phyloP scores from a whole-genome alignment of 2,888 invertebrate species.

The Listrodromus nycthemerus region DNA sequence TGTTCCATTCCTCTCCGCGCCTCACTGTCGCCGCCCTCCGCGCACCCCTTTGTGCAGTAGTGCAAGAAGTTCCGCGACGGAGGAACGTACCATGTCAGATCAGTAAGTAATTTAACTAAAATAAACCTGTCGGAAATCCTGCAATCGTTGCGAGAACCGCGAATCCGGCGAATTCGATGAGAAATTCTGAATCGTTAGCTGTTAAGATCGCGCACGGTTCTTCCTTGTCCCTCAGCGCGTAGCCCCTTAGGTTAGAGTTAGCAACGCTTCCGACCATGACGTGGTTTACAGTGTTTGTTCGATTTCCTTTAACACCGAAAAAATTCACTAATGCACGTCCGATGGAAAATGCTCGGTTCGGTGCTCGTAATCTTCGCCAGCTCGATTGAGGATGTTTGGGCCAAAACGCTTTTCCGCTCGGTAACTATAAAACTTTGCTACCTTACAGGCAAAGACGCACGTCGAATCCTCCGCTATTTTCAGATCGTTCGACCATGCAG shows the following conservation, averaged over 20 bases:
- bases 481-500: too few species aligned
- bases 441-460: too few species aligned
- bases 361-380: background rate
- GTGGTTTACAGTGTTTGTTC: slow-evolving; percentile 69
- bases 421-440: too few species aligned
- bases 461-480: too few species aligned
- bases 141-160: background rate
- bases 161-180: background rate
- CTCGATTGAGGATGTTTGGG: background rate
- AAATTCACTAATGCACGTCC: background rate
- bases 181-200: background rate
- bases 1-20: background rate
- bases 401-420: too few species aligned
- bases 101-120: slow-evolving; percentile 76
- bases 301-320: background rate
- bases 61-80: slow-evolving; percentile 40
- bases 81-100: slow-evolving; percentile 78
- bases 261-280: slow-evolving; percentile 73
- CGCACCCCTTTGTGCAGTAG: slow-evolving; percentile 10
- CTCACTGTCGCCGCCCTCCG: background rate
- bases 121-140: slow-evolving; percentile 41
- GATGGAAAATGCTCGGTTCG: background rate
- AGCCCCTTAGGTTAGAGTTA: slow-evolving; percentile 74
- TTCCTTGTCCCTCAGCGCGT: slow-evolving; percentile 27
- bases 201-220: background rate